Evolutionary conservation across 2,888 invertebrate species (phyloP).

Genomic region (Oxyteleia sp.): DNA sequence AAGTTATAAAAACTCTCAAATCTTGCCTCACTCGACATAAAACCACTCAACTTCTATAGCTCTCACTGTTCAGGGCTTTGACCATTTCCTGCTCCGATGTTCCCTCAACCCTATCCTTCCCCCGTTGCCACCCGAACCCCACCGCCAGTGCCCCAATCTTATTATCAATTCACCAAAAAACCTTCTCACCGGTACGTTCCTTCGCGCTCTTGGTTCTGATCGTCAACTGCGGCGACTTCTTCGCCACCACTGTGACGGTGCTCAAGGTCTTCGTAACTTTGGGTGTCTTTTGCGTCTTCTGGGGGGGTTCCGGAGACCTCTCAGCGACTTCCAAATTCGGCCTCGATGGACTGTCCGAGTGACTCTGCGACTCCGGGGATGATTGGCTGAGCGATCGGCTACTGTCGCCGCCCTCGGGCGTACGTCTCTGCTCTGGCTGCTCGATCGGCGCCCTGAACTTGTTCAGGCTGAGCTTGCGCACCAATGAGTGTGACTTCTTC

Average conservation of each 20-base stretch:
- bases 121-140: too few relatives aligned
- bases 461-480: slow-evolving; percentile 83
- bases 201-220: slow-evolving; percentile 77
- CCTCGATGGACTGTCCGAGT: slow-evolving; percentile 78
- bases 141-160: too few relatives aligned
- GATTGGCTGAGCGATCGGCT: slow-evolving; percentile 84
- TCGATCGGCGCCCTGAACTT: slow-evolving; percentile 82
- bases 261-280: slow-evolving; percentile 32
- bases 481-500: slow-evolving; percentile 81
- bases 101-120: too few relatives aligned
- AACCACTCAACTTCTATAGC: too few relatives aligned
- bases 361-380: slow-evolving; percentile 83
- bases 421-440: slow-evolving; percentile 78
- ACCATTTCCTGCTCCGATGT: too few relatives aligned
- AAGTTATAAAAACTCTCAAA: too few relatives aligned
- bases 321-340: slow-evolving; percentile 36
- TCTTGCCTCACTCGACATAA: too few relatives aligned
- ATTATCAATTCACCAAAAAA: too few relatives aligned
- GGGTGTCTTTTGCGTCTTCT: slow-evolving; percentile 47
- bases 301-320: not conserved
- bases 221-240: slow-evolving; percentile 83
- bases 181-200: slow-evolving; percentile 77
- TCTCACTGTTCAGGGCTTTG: too few relatives aligned
- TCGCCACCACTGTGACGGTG: slow-evolving; percentile 82
- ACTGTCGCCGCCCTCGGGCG: slow-evolving; percentile 84